Conservation (phyloP, 1,140 invertebrate genomes). For the Arion vulgaris region DNA sequence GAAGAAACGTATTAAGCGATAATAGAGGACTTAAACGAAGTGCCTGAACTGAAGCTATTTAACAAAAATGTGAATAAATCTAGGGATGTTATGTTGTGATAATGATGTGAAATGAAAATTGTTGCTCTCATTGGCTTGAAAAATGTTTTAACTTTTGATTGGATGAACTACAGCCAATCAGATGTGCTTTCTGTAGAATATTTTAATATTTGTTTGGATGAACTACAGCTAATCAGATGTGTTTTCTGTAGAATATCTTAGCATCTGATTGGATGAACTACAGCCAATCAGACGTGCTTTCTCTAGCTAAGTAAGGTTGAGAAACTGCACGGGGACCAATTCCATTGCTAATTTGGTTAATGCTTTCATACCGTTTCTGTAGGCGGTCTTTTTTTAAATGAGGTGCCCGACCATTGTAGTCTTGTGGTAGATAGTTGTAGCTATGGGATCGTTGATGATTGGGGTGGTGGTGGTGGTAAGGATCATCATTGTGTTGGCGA, state of each 20-base stretch:
- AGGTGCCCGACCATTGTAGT: background rate
- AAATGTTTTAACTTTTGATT: no score
- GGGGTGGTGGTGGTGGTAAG: background rate
- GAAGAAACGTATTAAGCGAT: no score
- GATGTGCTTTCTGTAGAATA: background rate
- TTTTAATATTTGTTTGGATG: no score
- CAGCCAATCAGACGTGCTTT: slow-evolving; percentile 9
- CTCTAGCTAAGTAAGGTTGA: slow-evolving; percentile 3
- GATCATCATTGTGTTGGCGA: background rate
- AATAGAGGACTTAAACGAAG: no score
- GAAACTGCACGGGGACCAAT: background rate
- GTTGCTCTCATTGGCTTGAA: no score
- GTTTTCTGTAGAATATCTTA: no score
- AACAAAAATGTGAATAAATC: no score
- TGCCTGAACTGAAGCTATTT: no score
- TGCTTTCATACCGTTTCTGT: background rate
- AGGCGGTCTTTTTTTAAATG: background rate
- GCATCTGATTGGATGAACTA: background rate
- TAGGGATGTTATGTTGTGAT: no score
- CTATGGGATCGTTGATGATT: background rate
- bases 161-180: slow-evolving; percentile 14
- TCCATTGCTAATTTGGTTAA: background rate
- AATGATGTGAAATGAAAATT: no score
- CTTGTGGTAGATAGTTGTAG: slow-evolving; percentile 7
- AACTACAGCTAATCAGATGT: no score